Evolutionary conservation across 2,113 vertebrate genomes (phyloP).

Genomic region (Apus apus): DNA sequence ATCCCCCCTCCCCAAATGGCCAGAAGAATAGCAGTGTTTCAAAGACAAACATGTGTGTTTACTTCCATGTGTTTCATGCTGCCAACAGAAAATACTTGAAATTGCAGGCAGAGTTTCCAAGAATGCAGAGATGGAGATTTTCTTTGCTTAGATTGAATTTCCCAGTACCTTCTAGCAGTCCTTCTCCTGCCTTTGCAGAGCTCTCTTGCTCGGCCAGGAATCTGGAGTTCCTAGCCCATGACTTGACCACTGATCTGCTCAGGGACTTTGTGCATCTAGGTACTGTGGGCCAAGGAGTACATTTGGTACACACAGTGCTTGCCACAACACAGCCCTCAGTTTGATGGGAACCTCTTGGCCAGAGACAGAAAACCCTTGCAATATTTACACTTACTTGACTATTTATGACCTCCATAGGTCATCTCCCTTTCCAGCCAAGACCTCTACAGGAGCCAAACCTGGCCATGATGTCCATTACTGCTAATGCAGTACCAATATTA

Average conservation of each 20-base stretch:
- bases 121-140: neutral
- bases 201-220: neutral
- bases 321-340: neutral
- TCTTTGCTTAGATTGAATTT: neutral
- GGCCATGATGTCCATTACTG: neutral
- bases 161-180: neutral
- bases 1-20: neutral
- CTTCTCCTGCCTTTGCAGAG: neutral
- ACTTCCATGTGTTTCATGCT: neutral
- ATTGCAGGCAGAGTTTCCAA: neutral
- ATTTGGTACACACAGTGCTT: fast-evolving
- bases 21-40: neutral
- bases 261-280: neutral
- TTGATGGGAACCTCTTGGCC: neutral
- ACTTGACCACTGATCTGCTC: neutral
- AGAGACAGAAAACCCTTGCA: neutral
- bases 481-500: neutral
- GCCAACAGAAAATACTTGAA: neutral
- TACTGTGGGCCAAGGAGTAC: neutral
- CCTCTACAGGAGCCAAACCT: neutral
- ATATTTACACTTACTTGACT: neutral
- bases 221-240: neutral
- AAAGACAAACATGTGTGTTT: neutral
- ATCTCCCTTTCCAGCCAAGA: neutral
- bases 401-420: neutral